phyloP scores from a whole-genome alignment of 2,113 vertebrate genomes.

The Nyctibius bracteatus region DNA sequence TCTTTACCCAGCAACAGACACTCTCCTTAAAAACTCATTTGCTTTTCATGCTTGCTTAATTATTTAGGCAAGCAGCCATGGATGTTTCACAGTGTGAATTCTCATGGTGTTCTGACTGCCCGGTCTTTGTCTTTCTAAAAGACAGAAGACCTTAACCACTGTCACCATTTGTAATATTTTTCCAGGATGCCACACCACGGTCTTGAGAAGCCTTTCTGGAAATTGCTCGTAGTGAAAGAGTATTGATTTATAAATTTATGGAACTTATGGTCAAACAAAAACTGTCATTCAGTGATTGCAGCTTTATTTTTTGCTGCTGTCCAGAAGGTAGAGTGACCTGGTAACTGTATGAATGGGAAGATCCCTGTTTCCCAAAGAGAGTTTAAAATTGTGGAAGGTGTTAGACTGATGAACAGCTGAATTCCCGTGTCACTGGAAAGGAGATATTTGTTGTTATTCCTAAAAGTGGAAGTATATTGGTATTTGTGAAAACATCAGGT shows the following conservation, averaged over 20 bases:
- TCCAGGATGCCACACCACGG: background rate
- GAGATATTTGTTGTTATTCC: background rate
- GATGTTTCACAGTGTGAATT: conserved; percentile 58
- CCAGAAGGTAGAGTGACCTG: background rate
- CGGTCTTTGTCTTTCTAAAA: background rate
- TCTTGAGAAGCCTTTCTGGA: background rate
- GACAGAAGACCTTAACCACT: background rate
- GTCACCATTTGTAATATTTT: background rate
- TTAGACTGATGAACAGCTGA: background rate
- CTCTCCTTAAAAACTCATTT: conserved; percentile 67
- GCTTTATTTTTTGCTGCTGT: background rate
- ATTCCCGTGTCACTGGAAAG: background rate
- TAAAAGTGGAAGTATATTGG: background rate
- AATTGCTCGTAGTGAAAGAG: background rate
- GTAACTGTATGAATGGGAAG: background rate
- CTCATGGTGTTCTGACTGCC: conserved; percentile 16
- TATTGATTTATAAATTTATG: background rate
- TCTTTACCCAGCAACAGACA: conserved; percentile 63
- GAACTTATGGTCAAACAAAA: background rate
- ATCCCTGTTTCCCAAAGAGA: background rate
- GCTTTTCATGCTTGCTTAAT: conserved; percentile 67
- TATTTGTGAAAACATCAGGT: conserved; percentile 20
- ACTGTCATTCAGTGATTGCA: background rate
- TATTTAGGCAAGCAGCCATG: conserved; percentile 66
- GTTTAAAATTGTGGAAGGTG: background rate